Evolutionary conservation across 2,113 vertebrate species (phyloP), one percentile per base, ranked within the genome.

Genomic region (Aphyosemion australe): DNA sequence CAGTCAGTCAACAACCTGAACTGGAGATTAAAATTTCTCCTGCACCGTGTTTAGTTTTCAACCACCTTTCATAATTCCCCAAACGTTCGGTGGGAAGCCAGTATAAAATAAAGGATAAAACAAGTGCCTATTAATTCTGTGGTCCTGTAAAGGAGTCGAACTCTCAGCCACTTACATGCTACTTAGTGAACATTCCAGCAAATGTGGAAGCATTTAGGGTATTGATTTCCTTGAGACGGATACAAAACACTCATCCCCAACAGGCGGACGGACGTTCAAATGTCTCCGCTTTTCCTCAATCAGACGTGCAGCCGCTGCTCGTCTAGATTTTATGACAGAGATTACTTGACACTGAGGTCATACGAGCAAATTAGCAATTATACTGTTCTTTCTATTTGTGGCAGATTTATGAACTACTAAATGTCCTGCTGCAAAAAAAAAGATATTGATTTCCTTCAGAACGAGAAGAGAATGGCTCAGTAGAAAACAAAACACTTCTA

Each of bases 151-250:
- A 26, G 26, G 26, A 26, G 26, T 26, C 26, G 1, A 26, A 26
- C 26, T 26, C 26, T 26, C 43, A 63, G 73, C 75, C 64, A 77
- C 70, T 82, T 78, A 85, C 67, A 61, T 60, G 58, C 65, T 54
- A 31, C 71, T 66, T 58, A 34, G 72, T 75, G 60, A 79, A 69
- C 63, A 72, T 78, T 50, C 55, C 13, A 7, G 61, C 61, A 62
- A 78, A 61, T 84, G 80, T 74, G 72, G 78, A 73, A 73, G 62
- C 74, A 63, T 84, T 84, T 83, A 79, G 74, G 53, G 39, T 69
- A 84, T 83, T 78, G 86, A 88, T 90, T 88, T 84, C 68, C 73
- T 68, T 19, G 68, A 65, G 74, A 37, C 34, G 6, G 34, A 37
- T 37, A 7, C 34, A 37, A 10, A 37, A 37, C 34, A 37, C 34